phyloP scores from a whole-genome alignment of 2,113 vertebrate species.

The Psettodes erumei region DNA sequence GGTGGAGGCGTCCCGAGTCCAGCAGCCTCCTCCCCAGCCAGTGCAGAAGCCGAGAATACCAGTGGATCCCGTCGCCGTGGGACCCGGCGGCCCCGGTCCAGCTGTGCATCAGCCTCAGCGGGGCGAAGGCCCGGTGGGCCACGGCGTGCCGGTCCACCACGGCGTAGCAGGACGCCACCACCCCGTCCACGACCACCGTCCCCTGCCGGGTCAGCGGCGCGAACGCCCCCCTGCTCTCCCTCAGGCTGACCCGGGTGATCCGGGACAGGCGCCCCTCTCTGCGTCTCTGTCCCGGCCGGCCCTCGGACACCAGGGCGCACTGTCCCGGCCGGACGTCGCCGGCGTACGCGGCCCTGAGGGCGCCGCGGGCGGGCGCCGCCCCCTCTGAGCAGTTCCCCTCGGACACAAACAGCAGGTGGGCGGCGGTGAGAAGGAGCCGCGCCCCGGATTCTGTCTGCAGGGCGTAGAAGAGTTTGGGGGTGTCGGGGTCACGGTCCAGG shows the following conservation, averaged over 20 bases:
- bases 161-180: conserved; percentile 92
- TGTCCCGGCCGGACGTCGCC: conserved; percentile 66
- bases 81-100: conserved; percentile 75
- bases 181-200: conserved; percentile 89
- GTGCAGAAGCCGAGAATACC: conserved; percentile 90
- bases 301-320: conserved; percentile 68
- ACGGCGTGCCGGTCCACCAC: conserved; percentile 86
- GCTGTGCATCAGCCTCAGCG: conserved; percentile 86
- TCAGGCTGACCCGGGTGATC: conserved; percentile 77
- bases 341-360: conserved; percentile 85
- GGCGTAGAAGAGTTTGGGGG: conserved; percentile 84
- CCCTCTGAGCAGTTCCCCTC: conserved; percentile 85
- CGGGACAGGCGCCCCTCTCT: conserved; percentile 72
- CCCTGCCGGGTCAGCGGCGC: conserved; percentile 90
- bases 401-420: conserved; percentile 88
- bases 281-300: background rate
- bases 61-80: conserved; percentile 86
- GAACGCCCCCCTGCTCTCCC: conserved; percentile 82
- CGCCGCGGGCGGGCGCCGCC: conserved; percentile 21
- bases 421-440: conserved; percentile 85
- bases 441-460: conserved; percentile 85
- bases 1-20: conserved; percentile 87
- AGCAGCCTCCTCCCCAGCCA: conserved; percentile 86
- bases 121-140: conserved; percentile 91
- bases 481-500: conserved; percentile 85